Percentiles rank a stretch among this genome's conserved stretches.
phyloP scores from a whole-genome alignment of 2,888 invertebrate genomes.

The Listrodromus nycthemerus region DNA sequence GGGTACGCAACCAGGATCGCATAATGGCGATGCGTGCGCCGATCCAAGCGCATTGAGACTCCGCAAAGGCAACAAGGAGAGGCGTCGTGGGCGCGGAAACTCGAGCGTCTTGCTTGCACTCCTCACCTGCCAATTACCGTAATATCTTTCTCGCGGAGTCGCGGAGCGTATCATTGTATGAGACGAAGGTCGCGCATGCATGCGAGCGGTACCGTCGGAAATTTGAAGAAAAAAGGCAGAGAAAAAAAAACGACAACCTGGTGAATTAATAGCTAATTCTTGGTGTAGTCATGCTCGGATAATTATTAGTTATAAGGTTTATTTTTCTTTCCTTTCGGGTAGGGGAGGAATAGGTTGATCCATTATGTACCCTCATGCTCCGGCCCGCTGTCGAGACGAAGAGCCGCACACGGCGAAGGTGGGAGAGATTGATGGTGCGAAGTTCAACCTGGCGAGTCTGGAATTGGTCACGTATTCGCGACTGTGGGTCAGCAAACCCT shows the following conservation, averaged over 20 bases:
- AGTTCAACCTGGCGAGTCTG: not conserved
- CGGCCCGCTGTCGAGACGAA: not conserved
- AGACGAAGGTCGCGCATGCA: constrained; percentile 19
- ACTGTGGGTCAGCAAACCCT: not conserved
- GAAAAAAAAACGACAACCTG: not conserved
- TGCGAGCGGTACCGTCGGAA: constrained; percentile 2
- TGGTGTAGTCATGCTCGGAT: not conserved
- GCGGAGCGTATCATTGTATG: constrained; percentile 40
- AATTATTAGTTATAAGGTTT: not conserved
- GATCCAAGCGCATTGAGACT: constrained; percentile 13
- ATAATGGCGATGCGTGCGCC: constrained; percentile 44
- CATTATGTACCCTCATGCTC: not conserved
- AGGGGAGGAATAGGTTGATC: not conserved
- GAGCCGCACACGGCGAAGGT: not conserved
- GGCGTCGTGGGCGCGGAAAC: constrained; percentile 26
- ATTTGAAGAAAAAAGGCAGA: not conserved
- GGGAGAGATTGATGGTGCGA: not conserved
- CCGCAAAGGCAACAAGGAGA: constrained; percentile 5
- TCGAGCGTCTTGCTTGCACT: constrained; percentile 40
- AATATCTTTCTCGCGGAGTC: constrained; percentile 49
- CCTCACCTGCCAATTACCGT: constrained; percentile 54
- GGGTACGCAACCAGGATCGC: not conserved
- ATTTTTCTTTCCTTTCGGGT: not conserved
- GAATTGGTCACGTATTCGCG: not conserved
- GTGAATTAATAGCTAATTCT: not conserved